Base-by-base conservation (phyloP, 1,140 invertebrate genomes). In the Aporrectodea caliginosa region DNA sequence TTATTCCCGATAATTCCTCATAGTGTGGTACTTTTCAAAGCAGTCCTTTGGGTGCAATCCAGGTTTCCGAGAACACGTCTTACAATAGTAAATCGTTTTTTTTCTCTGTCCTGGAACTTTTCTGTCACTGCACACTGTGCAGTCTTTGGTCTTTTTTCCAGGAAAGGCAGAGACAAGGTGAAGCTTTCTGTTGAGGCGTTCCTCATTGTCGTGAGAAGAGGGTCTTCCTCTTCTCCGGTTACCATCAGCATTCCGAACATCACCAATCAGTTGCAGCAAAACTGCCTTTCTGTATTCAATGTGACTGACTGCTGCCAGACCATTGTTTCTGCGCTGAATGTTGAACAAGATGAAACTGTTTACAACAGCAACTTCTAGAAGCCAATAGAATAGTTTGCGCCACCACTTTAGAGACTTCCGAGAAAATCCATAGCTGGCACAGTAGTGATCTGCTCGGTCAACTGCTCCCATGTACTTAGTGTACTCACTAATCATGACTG, bases 321-420 rank as follows among this genome's bases (percentile, higher is more conserved):
- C 43, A 22, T 22, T 58, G 43, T 22, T 58, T 58, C 43, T 58
- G 22, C 43, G 43, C 6, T 58, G 43, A 58, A 6, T 58, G 43
- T 58, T 58, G 43, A 58, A 58, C 43, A 58, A 22, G 22, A 58
- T 58, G 43, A 58, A 58, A 58, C 70, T 29, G 14, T 72, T 72
- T 6, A 29, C 70, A 14, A 27, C 31, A 72, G n/a, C 22, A 14
- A 74, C 14, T 32, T 74, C 73, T 6, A 74, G 22, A 22, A 30
- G 30, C 73, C 73, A 16, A 22, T 33, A 74, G 34, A 74, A 74
- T 22, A 74, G 6, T 74, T 74, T 74, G 1, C 73, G 22, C 73
- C 22, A 74, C 73, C 73, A 74, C 30, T 74, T 74, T 31, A 74
- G 30, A 29, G 73, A 31, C 34, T 74, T 74, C 22, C 73, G 30